Evolutionary conservation across 2,888 invertebrate genomes (phyloP).

Genomic region (Maniola hyperantus): DNA sequence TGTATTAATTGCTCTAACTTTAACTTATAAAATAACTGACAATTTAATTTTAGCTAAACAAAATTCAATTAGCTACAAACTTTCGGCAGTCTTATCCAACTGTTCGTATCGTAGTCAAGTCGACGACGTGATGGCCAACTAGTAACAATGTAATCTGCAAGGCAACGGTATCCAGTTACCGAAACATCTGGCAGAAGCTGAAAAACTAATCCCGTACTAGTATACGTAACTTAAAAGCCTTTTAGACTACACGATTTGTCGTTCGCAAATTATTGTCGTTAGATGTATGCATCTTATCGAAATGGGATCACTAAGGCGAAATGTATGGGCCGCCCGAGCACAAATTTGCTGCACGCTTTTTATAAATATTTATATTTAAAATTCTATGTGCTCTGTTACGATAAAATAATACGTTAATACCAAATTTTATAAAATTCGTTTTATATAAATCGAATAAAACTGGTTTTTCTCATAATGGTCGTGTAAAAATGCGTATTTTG

Average conservation of each 20-base stretch:
- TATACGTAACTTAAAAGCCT: slow-evolving; percentile 24
- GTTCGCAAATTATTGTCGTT: not conserved
- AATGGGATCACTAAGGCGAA: no score
- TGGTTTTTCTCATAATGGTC: no score
- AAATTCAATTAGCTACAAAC: not conserved
- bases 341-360: no score
- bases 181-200: slow-evolving; percentile 24
- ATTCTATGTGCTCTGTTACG: no score
- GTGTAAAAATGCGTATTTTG: no score
- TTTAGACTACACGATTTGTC: not conserved
- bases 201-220: slow-evolving; percentile 25
- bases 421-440: no score
- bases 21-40: not conserved
- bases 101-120: not conserved
- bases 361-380: no score
- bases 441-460: no score
- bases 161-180: not conserved
- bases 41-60: not conserved
- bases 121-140: not conserved
- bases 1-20: no score
- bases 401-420: no score
- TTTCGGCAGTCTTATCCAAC: not conserved
- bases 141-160: not conserved
- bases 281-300: no score
- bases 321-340: no score